Base-by-base conservation (phyloP, 37 sponge, comb jelly and placozoan genomes). In the Aphrocallistes beatrix region DNA sequence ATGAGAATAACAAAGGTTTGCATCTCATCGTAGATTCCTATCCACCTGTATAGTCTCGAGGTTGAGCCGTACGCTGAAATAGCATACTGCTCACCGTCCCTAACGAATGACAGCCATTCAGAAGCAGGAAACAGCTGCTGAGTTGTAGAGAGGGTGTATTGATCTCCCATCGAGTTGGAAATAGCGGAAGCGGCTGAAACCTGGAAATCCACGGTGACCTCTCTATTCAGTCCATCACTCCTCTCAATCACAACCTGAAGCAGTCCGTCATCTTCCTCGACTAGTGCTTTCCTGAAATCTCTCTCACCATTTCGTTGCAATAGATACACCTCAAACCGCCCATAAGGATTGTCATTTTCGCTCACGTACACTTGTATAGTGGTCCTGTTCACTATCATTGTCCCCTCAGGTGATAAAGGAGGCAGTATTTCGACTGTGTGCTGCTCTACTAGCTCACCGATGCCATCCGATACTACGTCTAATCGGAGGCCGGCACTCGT, bases 391-490 rank as follows among this genome's bases (percentile, higher is more conserved):
- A 19, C 75, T 32, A 60, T 19, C 25, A 60, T 21, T 25, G 75
- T 60, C 3, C 75, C 75, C 75, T 60, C 17, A 6, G 75, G 75
- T 3, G 75, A 60, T 8, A 60, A 19, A 60, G 75, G 75, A 13
- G 75, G 8, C 34, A 60, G 75, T 32, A 60, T 60, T 30, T 60
- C 75, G 10, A 60, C 21, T 25, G 34, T 6, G 34, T 25, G n/a
- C 75, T 60, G 75, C 21, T 60, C 75, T 28, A 60, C 75, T 60
- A 60, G n/a, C 42, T 93, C 93, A 45, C 92, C 86, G 0, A 37
- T 82, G 30, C 37, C 51, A 50, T 95, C 93, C 25, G 91, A 86
- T 9, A 85, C 81, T 37, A 92, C 88, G 37, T 51, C 51, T 1
- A 95, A 81, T 0, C 39, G 0, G 19, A 95, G 47, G 30, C 32